A percentile compares a stretch with the other conserved stretches of the same genome.
Conservation (phyloP, 2,888 invertebrate species). For the Empis stercorea region DNA sequence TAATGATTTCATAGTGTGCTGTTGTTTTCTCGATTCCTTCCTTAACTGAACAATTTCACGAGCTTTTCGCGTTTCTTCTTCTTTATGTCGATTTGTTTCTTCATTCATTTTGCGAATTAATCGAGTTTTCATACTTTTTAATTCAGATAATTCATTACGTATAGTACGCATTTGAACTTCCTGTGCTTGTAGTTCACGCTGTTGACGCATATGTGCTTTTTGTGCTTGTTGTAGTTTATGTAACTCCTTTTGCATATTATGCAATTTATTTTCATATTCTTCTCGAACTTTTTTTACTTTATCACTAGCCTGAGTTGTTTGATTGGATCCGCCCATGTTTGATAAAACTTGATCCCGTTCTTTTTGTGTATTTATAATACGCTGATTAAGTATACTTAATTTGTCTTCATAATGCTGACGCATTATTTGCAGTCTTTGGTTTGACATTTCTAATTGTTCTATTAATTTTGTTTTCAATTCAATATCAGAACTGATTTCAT, state of each 20-base stretch:
- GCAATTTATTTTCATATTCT: constrained; percentile 78
- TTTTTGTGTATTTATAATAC: constrained; percentile 76
- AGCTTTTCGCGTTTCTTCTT: constrained; percentile 61
- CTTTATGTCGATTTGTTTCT: constrained; percentile 74
- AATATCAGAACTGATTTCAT: constrained; percentile 83
- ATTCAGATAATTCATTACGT: constrained; percentile 60
- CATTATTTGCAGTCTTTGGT: constrained; percentile 72
- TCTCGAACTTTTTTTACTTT: constrained; percentile 70
- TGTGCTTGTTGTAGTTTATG: constrained; percentile 74
- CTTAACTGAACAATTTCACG: constrained; percentile 83
- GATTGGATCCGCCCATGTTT: constrained; percentile 27
- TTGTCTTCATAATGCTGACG: constrained; percentile 88
- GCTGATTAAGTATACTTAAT: constrained; percentile 64
- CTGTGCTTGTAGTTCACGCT: constrained; percentile 60
- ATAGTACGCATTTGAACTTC: constrained; percentile 61
- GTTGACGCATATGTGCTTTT: constrained; percentile 74
- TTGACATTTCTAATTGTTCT: constrained; percentile 82
- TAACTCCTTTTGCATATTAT: constrained; percentile 73
- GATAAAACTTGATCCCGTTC: constrained; percentile 83
- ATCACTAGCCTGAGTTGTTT: constrained; percentile 35
- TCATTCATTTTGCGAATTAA: constrained; percentile 88
- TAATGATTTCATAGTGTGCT: constrained; percentile 72
- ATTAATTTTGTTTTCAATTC: constrained; percentile 89
- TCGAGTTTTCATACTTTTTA: constrained; percentile 75
- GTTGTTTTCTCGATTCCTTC: constrained; percentile 79